Base-by-base conservation (phyloP, 2,113 vertebrate species). In the Mormyrus lacerda region DNA sequence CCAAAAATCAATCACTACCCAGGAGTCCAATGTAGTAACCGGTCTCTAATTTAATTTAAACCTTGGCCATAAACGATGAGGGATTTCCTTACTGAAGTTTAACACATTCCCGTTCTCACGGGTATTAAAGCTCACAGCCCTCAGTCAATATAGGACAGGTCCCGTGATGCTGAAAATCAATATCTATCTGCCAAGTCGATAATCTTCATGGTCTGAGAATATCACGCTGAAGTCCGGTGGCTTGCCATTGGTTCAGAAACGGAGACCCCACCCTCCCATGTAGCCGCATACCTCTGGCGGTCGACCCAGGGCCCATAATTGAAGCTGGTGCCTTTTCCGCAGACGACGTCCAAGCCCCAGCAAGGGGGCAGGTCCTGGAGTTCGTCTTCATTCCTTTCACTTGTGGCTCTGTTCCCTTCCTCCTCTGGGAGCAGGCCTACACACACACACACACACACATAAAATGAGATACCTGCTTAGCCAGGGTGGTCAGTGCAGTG, bases 291-390 rank as follows among this genome's bases (percentile, higher is more conserved):
- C 98, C 98, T 98, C 93, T 99, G 98, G 42, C 98, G 97, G 88
- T 99, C 98, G 6, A 97, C 98, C 98, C 98, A 99, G 0, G 98
- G 98, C 3, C 98, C 98, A 21, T 99, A 99, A 94, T 99, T 99
- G 93, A 99, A 98, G 89, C 99, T 98, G 5, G 98, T 99, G 93
- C 98, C 98, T 96, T 99, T 99, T 0, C 98, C 98, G 94, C 98
- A 99, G 89, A 99, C 98, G 15, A 99, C 99, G 90, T 99, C 98
- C 91, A 99, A 94, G 87, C 98, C 98, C 98, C 98, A 99, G 65
- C 98, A 99, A 0, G 98, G 98, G 55, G 98, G 98, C 48, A 99
- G 93, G 91, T 99, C 98, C 94, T 99, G 98, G 27, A 99, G 93
- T 91, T 98, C 98, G 90, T 97, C 96, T 48, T 95, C 98, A 0